phyloP scores from a whole-genome alignment of 1,140 invertebrate genomes.

The Plodia interpunctella region DNA sequence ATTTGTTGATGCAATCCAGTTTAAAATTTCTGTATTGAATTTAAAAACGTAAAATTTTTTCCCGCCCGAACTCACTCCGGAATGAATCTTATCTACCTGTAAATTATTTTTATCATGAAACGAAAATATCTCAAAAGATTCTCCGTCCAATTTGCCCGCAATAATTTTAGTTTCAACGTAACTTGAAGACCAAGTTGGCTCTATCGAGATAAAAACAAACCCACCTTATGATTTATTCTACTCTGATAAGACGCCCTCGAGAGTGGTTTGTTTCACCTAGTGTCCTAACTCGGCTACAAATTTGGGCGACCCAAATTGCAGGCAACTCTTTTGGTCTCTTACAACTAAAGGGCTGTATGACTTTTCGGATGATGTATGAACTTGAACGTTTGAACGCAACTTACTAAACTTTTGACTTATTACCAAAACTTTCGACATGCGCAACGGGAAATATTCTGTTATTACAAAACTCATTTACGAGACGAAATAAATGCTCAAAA shows the following conservation, averaged over 20 bases:
- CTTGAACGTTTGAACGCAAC: neutral
- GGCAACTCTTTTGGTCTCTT: conserved; percentile 9
- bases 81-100: too few species aligned
- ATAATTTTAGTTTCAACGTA: conserved; percentile 4
- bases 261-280: conserved; percentile 19
- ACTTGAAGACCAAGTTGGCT: conserved; percentile 9
- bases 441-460: too few species aligned
- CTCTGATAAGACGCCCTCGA: conserved; percentile 22
- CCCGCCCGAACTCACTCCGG: too few species aligned
- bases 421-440: too few species aligned
- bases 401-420: neutral
- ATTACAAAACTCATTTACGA: too few species aligned
- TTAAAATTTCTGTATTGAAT: too few species aligned
- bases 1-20: too few species aligned
- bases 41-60: too few species aligned
- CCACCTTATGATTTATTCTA: conserved; percentile 27
- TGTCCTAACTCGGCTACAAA: too few species aligned
- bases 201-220: conserved; percentile 13
- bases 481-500: too few species aligned
- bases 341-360: neutral
- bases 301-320: conserved; percentile 1
- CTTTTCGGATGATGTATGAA: neutral
- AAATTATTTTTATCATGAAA: neutral
- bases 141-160: neutral
- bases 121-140: neutral